Percentiles rank a stretch among this genome's conserved stretches.
Evolutionary conservation across 1,140 invertebrate genomes (phyloP).

Genomic region (Pollicipes pollicipes): DNA sequence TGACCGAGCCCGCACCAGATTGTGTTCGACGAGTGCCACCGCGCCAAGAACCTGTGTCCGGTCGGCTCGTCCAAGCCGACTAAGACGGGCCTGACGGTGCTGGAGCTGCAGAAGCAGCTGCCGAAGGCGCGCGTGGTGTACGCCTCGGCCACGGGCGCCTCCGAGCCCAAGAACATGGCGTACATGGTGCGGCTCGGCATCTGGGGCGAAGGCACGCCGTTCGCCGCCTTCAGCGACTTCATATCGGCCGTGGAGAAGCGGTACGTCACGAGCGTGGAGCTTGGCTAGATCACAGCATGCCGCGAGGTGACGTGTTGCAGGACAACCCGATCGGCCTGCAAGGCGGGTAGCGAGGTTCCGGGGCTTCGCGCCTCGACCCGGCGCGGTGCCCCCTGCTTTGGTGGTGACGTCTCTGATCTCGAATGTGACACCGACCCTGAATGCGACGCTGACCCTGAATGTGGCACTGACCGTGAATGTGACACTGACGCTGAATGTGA

Average conservation of each 20-base stretch:
- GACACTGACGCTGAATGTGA: too few species aligned
- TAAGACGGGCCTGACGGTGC: constrained; percentile 68
- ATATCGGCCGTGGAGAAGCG: constrained; percentile 90
- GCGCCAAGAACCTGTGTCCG: constrained; percentile 97
- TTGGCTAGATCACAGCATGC: too few species aligned
- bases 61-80: constrained; percentile 88
- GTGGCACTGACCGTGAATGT: too few species aligned
- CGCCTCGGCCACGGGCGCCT: constrained; percentile 93
- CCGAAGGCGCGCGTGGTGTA: constrained; percentile 92
- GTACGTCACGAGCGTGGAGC: too few species aligned
- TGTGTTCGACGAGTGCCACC: constrained; percentile 98
- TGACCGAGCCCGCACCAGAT: constrained; percentile 33
- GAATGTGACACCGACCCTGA: too few species aligned
- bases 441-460: too few species aligned
- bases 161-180: constrained; percentile 97
- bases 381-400: too few species aligned
- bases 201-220: constrained; percentile 92
- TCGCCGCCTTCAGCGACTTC: constrained; percentile 85
- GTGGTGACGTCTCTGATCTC: too few species aligned
- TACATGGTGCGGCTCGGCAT: constrained; percentile 97
- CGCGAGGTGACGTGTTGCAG: too few species aligned
- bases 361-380: too few species aligned
- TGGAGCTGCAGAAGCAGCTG: constrained; percentile 86
- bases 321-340: too few species aligned
- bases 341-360: too few species aligned